Evolutionary conservation across 2,888 invertebrate species (phyloP).

Genomic region (Branchellion lobata): DNA sequence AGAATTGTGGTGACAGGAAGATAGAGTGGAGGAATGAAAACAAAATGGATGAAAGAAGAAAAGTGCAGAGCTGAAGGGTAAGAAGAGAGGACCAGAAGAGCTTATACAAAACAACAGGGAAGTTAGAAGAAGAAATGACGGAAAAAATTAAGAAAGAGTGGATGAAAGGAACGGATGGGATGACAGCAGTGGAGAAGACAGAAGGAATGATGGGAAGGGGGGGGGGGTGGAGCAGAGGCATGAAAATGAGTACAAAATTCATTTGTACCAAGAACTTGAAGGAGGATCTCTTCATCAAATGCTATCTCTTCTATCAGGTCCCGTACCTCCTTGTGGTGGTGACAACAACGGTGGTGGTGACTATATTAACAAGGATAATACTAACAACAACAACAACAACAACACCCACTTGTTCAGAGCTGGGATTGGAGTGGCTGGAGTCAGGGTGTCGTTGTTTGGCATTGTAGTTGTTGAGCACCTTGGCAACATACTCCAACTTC

Average conservation of each 20-base stretch:
- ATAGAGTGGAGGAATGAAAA: background rate
- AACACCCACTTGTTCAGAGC: background rate
- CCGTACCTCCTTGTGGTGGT: conserved; percentile 3
- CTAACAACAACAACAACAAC: background rate
- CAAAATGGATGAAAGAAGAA: background rate
- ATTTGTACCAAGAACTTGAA: conserved; percentile 34
- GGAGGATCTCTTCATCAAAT: conserved; percentile 28
- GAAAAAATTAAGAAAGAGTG: background rate
- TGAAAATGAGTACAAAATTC: too few species aligned
- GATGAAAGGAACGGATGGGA: too few species aligned
- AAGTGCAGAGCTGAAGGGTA: background rate
- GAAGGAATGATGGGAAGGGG: too few species aligned
- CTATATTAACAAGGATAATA: background rate
- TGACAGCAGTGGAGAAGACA: too few species aligned
- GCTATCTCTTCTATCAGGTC: conserved; percentile 37
- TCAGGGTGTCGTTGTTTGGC: conserved; percentile 65
- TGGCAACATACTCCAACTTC: conserved; percentile 94
- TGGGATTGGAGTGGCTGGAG: background rate
- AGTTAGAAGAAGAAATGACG: too few species aligned
- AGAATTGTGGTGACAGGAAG: background rate
- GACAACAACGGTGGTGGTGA: too few species aligned
- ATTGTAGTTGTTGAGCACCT: conserved; percentile 80
- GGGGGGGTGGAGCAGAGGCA: too few species aligned
- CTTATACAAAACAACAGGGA: too few species aligned
- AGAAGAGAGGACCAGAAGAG: too few species aligned